phyloP scores from a whole-genome alignment of 1,140 invertebrate genomes.

The Piezodorus guildinii region DNA sequence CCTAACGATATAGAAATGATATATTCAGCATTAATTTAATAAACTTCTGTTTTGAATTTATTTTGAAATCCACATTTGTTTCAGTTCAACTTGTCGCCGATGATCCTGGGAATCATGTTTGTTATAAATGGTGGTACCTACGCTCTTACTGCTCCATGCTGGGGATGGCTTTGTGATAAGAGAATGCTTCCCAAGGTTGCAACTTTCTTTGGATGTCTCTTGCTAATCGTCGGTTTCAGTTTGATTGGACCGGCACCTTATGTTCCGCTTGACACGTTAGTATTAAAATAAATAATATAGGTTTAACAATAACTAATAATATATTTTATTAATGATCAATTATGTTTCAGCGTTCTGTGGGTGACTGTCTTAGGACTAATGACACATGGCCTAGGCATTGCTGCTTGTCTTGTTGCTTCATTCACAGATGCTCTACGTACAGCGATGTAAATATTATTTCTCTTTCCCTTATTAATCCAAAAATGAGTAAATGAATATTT shows the following conservation, averaged over 20 bases:
- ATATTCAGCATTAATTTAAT: not conserved
- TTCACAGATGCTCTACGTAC: constrained; percentile 68
- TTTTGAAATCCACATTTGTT: constrained; percentile 8
- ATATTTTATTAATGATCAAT: not conserved
- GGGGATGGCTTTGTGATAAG: constrained; percentile 69
- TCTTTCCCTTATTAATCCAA: not conserved
- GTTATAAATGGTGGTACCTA: constrained; percentile 78
- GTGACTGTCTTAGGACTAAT: constrained; percentile 54
- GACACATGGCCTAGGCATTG: constrained; percentile 64
- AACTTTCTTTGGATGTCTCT: constrained; percentile 51
- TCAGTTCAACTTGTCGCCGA: constrained; percentile 53
- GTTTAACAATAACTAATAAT: not conserved
- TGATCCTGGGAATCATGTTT: constrained; percentile 72
- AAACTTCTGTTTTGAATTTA: too few relatives aligned
- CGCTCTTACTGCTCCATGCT: constrained; percentile 64
- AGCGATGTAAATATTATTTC: constrained; percentile 32
- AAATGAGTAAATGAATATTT: too few relatives aligned
- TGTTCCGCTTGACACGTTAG: constrained; percentile 35
- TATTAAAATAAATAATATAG: not conserved
- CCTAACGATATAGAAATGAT: not conserved
- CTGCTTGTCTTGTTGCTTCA: constrained; percentile 66
- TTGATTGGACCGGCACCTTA: constrained; percentile 66
- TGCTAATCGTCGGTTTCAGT: constrained; percentile 51
- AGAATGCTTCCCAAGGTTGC: constrained; percentile 49
- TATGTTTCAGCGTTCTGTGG: constrained; percentile 38